Percentiles rank a stretch among this genome's conserved stretches.
These are phyloP conservation scores for Adelphocoris suturalis DNA, from an alignment of 2,888 invertebrate species.

Conservation along the genomic window DNA sequence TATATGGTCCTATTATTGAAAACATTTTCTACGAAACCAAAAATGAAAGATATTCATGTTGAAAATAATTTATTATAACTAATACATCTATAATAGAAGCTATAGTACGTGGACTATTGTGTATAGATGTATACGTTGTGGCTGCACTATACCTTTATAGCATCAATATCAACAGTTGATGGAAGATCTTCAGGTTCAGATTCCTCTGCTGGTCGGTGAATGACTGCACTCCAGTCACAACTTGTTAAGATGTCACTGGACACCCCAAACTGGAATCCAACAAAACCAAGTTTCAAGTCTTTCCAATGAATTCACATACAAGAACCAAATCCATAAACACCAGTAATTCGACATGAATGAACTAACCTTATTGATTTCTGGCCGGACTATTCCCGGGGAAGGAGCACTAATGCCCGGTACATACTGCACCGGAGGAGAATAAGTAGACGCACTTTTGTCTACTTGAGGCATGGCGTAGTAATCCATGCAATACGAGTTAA, in stretches of 20 bases:
- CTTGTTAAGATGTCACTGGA: conserved; percentile 77
- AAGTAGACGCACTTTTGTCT: conserved; percentile 76
- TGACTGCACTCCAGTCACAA: conserved; percentile 78
- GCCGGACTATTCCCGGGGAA: conserved; percentile 64
- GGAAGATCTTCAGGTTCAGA: conserved; percentile 83
- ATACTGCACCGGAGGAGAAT: conserved; percentile 75
- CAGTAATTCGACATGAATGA: background rate
- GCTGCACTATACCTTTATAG: conserved; percentile 81
- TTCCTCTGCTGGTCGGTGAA: conserved; percentile 79
- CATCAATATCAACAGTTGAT: conserved; percentile 85
- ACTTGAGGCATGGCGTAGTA: conserved; percentile 77
- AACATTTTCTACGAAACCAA: too few species aligned
- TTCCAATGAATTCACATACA: too few species aligned
- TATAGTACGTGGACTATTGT: too few species aligned
- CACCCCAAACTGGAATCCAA: conserved; percentile 73
- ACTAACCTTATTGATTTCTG: conserved; percentile 74
- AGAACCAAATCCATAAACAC: too few species aligned
- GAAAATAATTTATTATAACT: too few species aligned
- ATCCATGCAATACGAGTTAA: conserved; percentile 76
- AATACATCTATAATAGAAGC: too few species aligned
- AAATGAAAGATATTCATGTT: too few species aligned
- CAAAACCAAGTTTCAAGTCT: background rate
- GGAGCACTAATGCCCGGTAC: conserved; percentile 72
- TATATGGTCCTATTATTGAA: too few species aligned
- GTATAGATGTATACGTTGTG: too few species aligned